Conservation (phyloP, 2,888 invertebrate genomes). For the Leucophenga montana region DNA sequence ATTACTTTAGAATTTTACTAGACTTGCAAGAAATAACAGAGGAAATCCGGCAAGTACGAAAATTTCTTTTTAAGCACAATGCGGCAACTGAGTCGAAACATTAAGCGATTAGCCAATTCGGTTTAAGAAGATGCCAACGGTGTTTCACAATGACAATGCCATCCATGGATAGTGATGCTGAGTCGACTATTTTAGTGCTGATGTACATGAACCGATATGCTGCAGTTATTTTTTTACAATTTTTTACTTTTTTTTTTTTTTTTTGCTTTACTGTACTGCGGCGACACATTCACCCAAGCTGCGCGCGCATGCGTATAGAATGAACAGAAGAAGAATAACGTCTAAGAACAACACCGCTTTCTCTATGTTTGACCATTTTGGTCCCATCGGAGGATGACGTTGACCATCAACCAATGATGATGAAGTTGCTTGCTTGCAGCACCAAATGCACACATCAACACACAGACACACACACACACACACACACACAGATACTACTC, state of each 20-base stretch:
- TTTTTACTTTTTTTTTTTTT: background rate
- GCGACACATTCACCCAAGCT: slow-evolving; percentile 53
- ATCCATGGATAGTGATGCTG: background rate
- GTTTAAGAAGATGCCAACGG: background rate
- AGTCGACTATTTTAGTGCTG: slow-evolving; percentile 3
- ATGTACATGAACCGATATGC: background rate
- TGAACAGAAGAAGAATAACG: background rate
- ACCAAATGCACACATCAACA: slow-evolving; percentile 42
- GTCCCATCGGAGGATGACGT: slow-evolving; percentile 47
- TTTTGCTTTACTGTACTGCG: background rate
- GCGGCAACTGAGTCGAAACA: background rate
- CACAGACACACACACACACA: too few relatives aligned
- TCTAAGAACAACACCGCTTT: slow-evolving; percentile 38
- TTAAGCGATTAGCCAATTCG: slow-evolving; percentile 18
- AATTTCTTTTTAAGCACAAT: background rate
- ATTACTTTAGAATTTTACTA: slow-evolving; percentile 51
- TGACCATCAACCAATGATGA: background rate
- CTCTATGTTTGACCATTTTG: slow-evolving; percentile 63
- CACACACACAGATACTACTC: too few relatives aligned
- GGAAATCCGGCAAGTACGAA: slow-evolving; percentile 14
- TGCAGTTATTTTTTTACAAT: slow-evolving; percentile 12
- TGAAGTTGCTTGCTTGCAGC: background rate
- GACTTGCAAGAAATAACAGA: background rate
- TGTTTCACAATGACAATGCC: slow-evolving; percentile 13
- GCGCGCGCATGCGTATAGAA: slow-evolving; percentile 33